A percentile compares a stretch with the other conserved stretches of the same genome.
These are phyloP conservation scores for Athetis lepigone DNA, from an alignment of 2,888 invertebrate species.

Conservation along the genomic window DNA sequence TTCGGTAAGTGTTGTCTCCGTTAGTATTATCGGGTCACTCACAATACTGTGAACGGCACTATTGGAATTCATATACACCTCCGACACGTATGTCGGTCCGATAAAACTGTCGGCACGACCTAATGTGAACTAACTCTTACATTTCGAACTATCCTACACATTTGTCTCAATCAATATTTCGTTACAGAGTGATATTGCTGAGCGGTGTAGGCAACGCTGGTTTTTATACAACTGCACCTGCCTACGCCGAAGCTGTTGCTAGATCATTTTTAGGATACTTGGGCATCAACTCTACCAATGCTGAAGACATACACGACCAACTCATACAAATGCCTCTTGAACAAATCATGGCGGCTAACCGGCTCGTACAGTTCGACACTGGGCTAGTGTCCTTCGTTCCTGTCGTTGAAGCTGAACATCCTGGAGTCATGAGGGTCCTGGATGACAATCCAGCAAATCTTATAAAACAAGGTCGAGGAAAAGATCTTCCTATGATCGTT, in stretches of 20 bases:
- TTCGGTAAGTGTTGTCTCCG: too few relatives aligned
- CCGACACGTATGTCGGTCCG: too few relatives aligned
- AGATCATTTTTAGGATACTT: slow-evolving; percentile 71
- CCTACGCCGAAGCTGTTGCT: slow-evolving; percentile 54
- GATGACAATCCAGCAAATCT: slow-evolving; percentile 66
- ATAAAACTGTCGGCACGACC: too few relatives aligned
- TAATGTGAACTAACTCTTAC: too few relatives aligned
- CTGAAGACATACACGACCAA: slow-evolving; percentile 57
- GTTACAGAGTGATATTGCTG: slow-evolving; percentile 61
- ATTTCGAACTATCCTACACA: too few relatives aligned
- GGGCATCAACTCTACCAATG: slow-evolving; percentile 72
- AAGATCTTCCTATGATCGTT: slow-evolving; percentile 64
- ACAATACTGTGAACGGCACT: too few relatives aligned
- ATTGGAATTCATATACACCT: too few relatives aligned
- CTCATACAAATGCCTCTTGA: slow-evolving; percentile 60
- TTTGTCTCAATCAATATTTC: slow-evolving; percentile 53
- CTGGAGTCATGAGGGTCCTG: slow-evolving; percentile 61
- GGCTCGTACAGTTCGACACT: slow-evolving; percentile 42
- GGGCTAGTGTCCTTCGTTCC: slow-evolving; percentile 64
- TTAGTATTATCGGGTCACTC: too few relatives aligned
- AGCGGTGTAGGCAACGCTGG: slow-evolving; percentile 59
- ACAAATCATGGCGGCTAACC: slow-evolving; percentile 69
- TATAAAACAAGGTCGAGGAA: slow-evolving; percentile 62
- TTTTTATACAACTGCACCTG: slow-evolving; percentile 59
- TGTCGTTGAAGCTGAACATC: slow-evolving; percentile 59